Percentiles rank a stretch among this genome's conserved stretches.
These are phyloP conservation scores for Antheraea pernyi DNA, from an alignment of 1,140 invertebrate genomes.

Conservation along the genomic window DNA sequence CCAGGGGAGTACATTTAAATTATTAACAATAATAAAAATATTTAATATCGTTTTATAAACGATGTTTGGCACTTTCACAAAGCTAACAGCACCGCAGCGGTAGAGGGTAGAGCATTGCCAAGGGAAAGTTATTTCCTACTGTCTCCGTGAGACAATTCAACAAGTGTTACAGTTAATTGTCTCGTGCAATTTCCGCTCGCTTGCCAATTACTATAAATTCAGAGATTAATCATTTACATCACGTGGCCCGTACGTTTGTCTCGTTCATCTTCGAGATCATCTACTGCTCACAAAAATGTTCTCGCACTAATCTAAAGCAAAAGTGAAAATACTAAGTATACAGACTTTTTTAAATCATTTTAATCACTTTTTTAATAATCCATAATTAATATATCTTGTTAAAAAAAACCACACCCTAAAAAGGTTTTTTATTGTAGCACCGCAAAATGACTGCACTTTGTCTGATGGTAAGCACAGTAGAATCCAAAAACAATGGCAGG, in stretches of 20 bases:
- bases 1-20: too few species aligned
- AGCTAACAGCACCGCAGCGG: constrained; percentile 25
- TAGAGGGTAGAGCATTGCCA: constrained; percentile 45
- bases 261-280: background rate
- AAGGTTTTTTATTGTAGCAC: too few species aligned
- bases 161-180: constrained; percentile 53
- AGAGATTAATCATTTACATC: constrained; percentile 38
- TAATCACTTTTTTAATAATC: too few species aligned
- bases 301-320: too few species aligned
- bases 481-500: too few species aligned
- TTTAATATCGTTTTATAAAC: constrained; percentile 1
- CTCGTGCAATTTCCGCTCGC: constrained; percentile 36
- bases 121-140: constrained; percentile 55
- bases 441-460: too few species aligned
- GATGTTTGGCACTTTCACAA: constrained; percentile 44
- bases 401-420: too few species aligned
- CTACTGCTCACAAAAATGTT: background rate
- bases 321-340: too few species aligned
- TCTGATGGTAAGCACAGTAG: too few species aligned
- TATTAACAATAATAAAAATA: background rate
- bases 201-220: constrained; percentile 59
- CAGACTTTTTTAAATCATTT: too few species aligned
- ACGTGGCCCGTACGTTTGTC: background rate
- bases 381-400: too few species aligned
- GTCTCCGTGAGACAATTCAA: constrained; percentile 43